These are phyloP conservation scores for Diplodus puntazzo DNA, from an alignment of 2,797 vertebrate genomes.

Conservation along the genomic window DNA sequence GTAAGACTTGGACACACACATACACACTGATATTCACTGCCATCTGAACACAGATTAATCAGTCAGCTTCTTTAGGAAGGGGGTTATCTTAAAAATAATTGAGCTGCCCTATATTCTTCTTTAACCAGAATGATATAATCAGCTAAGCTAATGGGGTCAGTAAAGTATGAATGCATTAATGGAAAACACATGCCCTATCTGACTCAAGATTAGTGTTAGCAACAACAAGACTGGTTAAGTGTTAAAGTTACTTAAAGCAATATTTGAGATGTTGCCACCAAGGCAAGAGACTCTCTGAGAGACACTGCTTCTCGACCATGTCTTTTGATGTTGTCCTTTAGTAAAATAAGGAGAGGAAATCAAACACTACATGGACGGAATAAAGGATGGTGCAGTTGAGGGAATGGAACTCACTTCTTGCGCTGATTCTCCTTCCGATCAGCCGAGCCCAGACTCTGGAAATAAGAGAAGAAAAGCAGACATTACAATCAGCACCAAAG, in stretches of 20 bases:
- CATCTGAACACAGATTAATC: conserved; percentile 26
- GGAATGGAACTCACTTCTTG: conserved; percentile 86
- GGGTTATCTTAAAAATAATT: conserved; percentile 2
- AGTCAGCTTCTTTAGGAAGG: conserved; percentile 28
- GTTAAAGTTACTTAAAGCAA: not conserved
- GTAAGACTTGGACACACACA: conserved; percentile 23
- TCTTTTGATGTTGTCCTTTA: not conserved
- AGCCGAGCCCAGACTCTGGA: conserved; percentile 92
- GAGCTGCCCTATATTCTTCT: conserved; percentile 18
- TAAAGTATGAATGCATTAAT: not conserved
- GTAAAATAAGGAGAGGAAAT: not conserved
- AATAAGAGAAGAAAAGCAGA: conserved; percentile 63
- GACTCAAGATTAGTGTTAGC: not conserved
- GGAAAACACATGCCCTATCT: not conserved
- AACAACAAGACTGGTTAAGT: not conserved
- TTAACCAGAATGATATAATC: not conserved
- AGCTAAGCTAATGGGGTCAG: not conserved
- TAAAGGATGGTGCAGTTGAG: not conserved
- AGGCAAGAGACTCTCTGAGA: not conserved
- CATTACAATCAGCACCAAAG: conserved; percentile 28
- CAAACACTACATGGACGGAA: not conserved
- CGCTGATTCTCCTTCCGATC: conserved; percentile 91
- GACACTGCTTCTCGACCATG: not conserved
- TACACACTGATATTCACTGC: conserved; percentile 1
- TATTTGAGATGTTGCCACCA: not conserved